Conservation (phyloP, 2,888 invertebrate genomes). For the Himalopsyche kuldschensis region DNA sequence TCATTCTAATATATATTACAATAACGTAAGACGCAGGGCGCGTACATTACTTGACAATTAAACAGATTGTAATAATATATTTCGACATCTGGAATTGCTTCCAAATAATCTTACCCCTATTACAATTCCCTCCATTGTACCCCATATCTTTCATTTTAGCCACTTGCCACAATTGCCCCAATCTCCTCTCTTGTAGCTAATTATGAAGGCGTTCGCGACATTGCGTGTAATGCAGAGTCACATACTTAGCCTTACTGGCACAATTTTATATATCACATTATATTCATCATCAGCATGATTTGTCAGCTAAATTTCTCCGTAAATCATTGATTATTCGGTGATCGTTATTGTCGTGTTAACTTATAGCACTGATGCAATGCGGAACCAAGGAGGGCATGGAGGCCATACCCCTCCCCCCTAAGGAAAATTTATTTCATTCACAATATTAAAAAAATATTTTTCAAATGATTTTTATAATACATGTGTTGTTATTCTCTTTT, state of each 20-base stretch:
- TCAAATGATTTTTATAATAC: no score
- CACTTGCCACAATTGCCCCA: background rate
- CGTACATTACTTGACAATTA: background rate
- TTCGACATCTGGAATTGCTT: background rate
- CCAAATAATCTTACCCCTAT: background rate
- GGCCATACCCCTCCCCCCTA: no score
- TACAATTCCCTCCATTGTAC: background rate
- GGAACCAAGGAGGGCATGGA: no score
- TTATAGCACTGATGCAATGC: no score
- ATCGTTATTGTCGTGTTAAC: no score
- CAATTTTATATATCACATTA: no score
- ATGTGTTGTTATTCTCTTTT: no score
- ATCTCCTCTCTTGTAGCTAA: background rate
- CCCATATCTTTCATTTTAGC: background rate
- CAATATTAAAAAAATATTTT: no score
- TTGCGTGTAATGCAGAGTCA: background rate
- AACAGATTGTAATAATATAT: background rate
- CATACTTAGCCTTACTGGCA: background rate
- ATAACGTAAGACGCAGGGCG: background rate
- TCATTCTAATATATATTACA: background rate
- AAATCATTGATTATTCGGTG: no score
- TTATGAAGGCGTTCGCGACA: background rate
- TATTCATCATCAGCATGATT: no score
- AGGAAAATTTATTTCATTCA: no score
- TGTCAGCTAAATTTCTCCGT: no score